Base-by-base conservation (phyloP, 2,888 invertebrate genomes). In the Phoenoteleia sp. region DNA sequence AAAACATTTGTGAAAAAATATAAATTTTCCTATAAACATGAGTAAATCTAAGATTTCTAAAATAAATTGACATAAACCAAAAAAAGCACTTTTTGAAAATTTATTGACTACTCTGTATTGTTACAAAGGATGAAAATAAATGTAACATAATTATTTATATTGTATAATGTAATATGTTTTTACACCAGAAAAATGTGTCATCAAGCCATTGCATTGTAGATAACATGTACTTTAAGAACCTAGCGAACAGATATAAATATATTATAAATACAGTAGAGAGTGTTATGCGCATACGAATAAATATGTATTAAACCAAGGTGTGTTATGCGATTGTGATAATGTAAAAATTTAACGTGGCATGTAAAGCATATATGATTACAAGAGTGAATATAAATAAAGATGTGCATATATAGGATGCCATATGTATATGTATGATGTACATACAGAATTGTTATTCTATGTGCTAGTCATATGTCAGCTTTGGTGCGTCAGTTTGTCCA, bases 401-500 rank as follows among this genome's bases (percentile, higher is more conserved):
- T 60, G 60, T 77, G 64, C 49, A 76, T 66, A 79, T 69, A 17
- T 47, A 83, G 72, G 33, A 72, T 39, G 67, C 52, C 45, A 83
- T 72, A 54, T 80, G 74, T 76, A 76, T 76, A 76, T 76, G 72
- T 82, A 82, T 62, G 47, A 76, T 84, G 81, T 81, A 81, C 42
- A 81, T 81, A 81, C 47, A 76, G 15, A 76, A 81, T 81, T 67
- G 67, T 84, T 81, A 72, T 49, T 81, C 72, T 79, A 82, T 75
- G 72, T 84, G 84, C 84, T 83, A 84, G 77, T 54, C 69, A 72
- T 66, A 82, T 67, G 60, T 82, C 71, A 69, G 79, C 83, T 79
- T 83, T 27, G 67, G 62, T 67, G 74, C 66, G 67, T 72, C 77
- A 67, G 72, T 77, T 77, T 77, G 83, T 83, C 83, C 58, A 82